Evolutionary conservation across 92 coral and sea anemone species (phyloP).

Genomic region (Blastomussa wellsi): DNA sequence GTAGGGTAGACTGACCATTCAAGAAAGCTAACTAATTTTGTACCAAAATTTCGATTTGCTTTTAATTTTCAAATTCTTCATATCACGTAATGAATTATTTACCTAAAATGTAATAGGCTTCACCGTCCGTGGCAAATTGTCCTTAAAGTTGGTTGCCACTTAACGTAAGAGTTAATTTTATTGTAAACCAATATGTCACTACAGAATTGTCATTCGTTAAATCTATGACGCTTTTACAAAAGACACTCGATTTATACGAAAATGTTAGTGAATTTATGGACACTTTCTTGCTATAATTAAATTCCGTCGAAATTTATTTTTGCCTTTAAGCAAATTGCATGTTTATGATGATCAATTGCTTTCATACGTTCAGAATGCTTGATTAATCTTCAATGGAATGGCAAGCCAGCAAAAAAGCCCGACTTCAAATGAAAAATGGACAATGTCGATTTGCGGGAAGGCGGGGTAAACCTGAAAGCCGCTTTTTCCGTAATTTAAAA

Average conservation of each 20-base stretch:
- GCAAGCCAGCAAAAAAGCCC: background rate
- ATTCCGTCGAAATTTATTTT: background rate
- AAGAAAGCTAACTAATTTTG: too few relatives aligned
- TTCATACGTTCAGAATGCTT: background rate
- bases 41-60: too few relatives aligned
- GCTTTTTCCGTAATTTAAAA: too few relatives aligned
- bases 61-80: too few relatives aligned
- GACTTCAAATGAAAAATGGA: too few relatives aligned
- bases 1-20: too few relatives aligned
- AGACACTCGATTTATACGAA: background rate
- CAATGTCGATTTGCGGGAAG: too few relatives aligned
- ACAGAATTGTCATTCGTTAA: background rate
- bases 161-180: background rate
- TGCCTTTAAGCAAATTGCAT: background rate
- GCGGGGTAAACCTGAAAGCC: too few relatives aligned
- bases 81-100: too few relatives aligned
- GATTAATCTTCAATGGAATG: background rate
- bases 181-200: background rate
- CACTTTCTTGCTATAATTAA: background rate
- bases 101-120: background rate
- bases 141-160: background rate
- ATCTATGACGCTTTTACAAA: background rate
- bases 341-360: background rate
- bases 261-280: background rate
- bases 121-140: background rate